Conservation (phyloP, 2,888 invertebrate genomes). For the Onchidella celtica region DNA sequence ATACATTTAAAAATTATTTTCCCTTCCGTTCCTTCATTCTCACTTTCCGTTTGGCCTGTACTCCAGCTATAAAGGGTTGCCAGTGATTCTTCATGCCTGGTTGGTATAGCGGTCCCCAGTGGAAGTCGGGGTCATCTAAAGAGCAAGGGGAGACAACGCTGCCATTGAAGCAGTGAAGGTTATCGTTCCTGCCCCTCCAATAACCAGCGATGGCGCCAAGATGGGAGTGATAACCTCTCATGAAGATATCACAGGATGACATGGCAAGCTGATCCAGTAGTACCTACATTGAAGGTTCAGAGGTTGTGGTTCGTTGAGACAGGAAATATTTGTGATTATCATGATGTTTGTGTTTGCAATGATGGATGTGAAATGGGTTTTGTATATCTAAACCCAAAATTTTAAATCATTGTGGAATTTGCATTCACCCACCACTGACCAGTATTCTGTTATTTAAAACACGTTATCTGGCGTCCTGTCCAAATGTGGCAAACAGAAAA, state of each 20-base stretch:
- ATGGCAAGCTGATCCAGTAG: not conserved
- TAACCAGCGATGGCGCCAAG: not conserved
- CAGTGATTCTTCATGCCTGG: not conserved
- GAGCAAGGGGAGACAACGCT: not conserved
- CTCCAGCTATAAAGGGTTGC: not conserved
- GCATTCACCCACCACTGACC: no score
- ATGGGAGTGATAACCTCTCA: not conserved
- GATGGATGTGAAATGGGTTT: no score
- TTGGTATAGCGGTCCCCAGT: not conserved
- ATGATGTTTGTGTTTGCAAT: no score
- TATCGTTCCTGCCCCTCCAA: not conserved
- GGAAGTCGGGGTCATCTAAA: not conserved
- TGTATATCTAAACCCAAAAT: no score
- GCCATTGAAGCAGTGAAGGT: slow-evolving; percentile 2
- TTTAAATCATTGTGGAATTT: no score
- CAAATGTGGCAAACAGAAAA: no score
- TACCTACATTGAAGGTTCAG: no score
- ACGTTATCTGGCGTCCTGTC: no score
- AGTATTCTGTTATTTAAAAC: no score
- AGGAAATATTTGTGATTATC: no score
- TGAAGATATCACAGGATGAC: not conserved
- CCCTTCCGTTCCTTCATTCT: slow-evolving; percentile 1
- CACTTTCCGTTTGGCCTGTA: not conserved
- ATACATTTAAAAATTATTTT: no score
- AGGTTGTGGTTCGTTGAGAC: no score